A percentile compares a stretch with the other conserved stretches of the same genome.
phyloP scores from a whole-genome alignment of 2,888 invertebrate species.

The Andrena bucephala region DNA sequence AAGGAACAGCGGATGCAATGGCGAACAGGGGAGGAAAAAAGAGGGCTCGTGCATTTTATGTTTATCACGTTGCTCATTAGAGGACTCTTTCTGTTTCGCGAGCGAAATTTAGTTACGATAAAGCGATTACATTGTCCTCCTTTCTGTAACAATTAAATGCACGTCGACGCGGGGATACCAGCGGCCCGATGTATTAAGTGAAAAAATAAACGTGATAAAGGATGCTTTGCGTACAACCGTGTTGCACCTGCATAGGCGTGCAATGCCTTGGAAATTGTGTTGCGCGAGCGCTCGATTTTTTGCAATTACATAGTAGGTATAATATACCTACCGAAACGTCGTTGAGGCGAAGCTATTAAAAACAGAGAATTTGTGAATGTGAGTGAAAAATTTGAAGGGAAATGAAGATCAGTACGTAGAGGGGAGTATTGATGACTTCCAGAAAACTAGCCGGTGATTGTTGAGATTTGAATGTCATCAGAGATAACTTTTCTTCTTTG shows the following conservation, averaged over 20 bases:
- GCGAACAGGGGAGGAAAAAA: background rate
- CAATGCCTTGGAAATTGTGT: background rate
- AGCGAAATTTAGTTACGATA: constrained; percentile 25
- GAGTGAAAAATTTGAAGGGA: too few species aligned
- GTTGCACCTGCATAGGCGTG: background rate
- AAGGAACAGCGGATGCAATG: constrained; percentile 20
- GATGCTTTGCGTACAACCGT: background rate
- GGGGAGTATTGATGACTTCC: too few species aligned
- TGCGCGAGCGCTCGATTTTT: background rate
- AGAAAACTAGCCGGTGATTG: too few species aligned
- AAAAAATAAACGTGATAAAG: background rate
- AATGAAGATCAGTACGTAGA: too few species aligned
- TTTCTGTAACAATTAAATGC: constrained; percentile 10
- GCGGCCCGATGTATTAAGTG: background rate
- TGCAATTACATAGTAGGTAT: background rate
- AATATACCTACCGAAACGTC: background rate
- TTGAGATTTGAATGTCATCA: too few species aligned
- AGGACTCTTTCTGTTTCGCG: constrained; percentile 46
- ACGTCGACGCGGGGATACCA: background rate
- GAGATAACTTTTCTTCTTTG: too few species aligned
- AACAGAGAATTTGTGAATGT: too few species aligned
- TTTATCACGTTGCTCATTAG: constrained; percentile 64
- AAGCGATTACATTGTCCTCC: constrained; percentile 16
- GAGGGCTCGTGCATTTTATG: constrained; percentile 46
- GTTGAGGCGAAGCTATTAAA: too few species aligned